A percentile compares a stretch with the other conserved stretches of the same genome.
phyloP scores from a whole-genome alignment of 2,888 invertebrate genomes.

The Lithophane socia region DNA sequence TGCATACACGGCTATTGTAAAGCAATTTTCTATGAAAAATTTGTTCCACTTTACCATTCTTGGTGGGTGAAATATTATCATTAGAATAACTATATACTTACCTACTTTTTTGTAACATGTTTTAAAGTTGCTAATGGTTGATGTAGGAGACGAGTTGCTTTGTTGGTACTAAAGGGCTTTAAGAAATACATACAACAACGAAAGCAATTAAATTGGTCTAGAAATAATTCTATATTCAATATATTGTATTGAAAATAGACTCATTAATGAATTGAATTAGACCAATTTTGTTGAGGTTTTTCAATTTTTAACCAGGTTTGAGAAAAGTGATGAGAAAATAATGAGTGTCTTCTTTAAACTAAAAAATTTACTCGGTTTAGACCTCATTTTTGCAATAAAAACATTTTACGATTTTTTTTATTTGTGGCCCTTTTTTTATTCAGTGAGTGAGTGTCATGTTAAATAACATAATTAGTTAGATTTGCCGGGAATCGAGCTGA shows the following conservation, averaged over 20 bases:
- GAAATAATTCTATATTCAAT: background rate
- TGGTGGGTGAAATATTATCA: conserved; percentile 29
- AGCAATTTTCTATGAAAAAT: conserved; percentile 52
- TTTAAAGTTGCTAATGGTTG: background rate
- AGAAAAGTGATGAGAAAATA: too few species aligned
- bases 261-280: too few species aligned
- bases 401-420: too few species aligned
- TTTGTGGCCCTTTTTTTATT: too few species aligned
- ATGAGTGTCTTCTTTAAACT: too few species aligned
- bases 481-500: too few species aligned
- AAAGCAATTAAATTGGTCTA: background rate
- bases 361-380: too few species aligned
- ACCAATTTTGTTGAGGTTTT: too few species aligned
- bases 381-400: too few species aligned
- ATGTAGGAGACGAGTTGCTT: background rate
- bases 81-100: background rate
- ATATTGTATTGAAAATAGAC: too few species aligned
- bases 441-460: background rate
- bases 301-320: too few species aligned
- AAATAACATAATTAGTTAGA: background rate
- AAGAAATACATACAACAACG: background rate
- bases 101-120: background rate
- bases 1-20: conserved; percentile 53
- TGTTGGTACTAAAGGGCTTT: background rate
- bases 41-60: conserved; percentile 30